Conservation (phyloP, 2,113 vertebrate genomes). For the Connochaetes taurinus region DNA sequence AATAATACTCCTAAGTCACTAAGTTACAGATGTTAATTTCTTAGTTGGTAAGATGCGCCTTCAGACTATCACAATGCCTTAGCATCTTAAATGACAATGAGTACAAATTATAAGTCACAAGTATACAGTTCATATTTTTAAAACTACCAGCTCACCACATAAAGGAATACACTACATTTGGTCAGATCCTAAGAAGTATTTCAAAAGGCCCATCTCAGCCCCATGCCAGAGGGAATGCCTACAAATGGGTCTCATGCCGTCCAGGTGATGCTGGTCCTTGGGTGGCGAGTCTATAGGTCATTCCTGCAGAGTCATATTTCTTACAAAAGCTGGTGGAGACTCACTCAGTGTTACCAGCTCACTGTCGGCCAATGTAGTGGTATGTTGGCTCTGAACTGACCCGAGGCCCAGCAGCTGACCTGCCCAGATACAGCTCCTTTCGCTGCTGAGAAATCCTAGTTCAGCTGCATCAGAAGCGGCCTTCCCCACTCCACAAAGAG, state of each 20-base stretch:
- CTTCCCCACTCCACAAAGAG: background rate
- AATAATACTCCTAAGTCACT: background rate
- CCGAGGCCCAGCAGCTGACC: background rate
- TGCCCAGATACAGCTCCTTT: background rate
- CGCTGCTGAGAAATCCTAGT: background rate
- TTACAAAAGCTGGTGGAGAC: slow-evolving; percentile 14
- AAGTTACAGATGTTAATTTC: background rate
- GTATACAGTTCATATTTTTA: background rate
- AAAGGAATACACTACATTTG: background rate
- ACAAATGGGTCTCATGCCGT: background rate
- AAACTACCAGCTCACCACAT: background rate
- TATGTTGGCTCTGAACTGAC: background rate
- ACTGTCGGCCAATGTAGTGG: background rate
- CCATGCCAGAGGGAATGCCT: background rate
- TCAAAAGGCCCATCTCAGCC: background rate
- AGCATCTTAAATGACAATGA: background rate
- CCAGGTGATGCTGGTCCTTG: background rate
- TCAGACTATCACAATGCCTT: background rate
- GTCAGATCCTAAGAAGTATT: background rate
- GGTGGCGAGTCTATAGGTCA: background rate
- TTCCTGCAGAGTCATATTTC: background rate
- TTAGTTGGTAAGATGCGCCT: background rate
- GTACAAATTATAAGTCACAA: background rate
- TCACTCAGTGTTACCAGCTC: background rate
- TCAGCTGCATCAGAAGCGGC: background rate